Percentiles rank a stretch among this genome's conserved stretches.
Conservation (phyloP, 2,113 vertebrate species). For the Misgurnus anguillicaudatus region DNA sequence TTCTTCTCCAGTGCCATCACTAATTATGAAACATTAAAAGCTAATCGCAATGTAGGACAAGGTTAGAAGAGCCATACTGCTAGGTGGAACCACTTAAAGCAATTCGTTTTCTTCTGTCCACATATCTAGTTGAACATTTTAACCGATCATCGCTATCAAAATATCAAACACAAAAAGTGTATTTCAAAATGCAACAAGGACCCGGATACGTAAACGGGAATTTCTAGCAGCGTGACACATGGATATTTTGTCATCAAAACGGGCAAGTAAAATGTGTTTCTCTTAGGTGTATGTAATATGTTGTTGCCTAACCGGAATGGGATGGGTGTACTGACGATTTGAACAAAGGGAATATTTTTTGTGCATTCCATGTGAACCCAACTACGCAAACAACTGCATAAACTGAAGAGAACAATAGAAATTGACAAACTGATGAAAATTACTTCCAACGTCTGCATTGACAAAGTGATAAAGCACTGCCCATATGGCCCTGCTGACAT, state of each 20-base stretch:
- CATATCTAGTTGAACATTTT: constrained; percentile 34
- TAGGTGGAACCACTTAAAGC: constrained; percentile 61
- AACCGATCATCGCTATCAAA: constrained; percentile 13
- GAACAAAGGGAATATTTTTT: constrained; percentile 18
- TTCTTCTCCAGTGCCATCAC: constrained; percentile 68
- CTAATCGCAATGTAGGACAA: constrained; percentile 71
- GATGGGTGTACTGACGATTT: constrained; percentile 9
- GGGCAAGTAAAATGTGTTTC: constrained; percentile 21
- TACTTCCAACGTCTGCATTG: constrained; percentile 47
- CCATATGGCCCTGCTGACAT: constrained; percentile 52
- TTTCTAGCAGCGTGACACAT: neutral
- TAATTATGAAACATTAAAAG: constrained; percentile 79
- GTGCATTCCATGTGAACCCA: neutral
- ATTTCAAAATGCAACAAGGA: neutral
- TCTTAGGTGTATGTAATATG: neutral
- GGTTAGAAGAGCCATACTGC: constrained; percentile 70
- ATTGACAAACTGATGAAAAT: constrained; percentile 52
- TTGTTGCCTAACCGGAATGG: constrained; percentile 25
- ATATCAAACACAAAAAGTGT: neutral
- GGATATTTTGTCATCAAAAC: constrained; percentile 16
- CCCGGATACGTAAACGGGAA: neutral
- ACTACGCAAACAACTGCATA: constrained; percentile 11
- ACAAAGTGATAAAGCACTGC: constrained; percentile 55
- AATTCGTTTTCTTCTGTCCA: constrained; percentile 54
- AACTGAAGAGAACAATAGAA: constrained; percentile 39